phyloP scores from a whole-genome alignment of 2,113 vertebrate genomes.

The Centrocercus urophasianus region DNA sequence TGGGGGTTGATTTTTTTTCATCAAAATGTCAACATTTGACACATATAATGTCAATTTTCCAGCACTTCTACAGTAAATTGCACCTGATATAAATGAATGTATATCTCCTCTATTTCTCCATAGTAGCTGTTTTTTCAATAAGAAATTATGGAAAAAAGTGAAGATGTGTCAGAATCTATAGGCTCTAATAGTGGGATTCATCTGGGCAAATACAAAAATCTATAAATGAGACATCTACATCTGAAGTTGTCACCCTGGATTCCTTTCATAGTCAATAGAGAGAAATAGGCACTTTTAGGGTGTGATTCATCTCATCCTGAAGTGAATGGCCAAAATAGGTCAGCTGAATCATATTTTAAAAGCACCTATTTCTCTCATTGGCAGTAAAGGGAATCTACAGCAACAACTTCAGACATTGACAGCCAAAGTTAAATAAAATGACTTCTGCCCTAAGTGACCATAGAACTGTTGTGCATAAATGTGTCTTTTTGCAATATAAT shows the following conservation, averaged over 20 bases:
- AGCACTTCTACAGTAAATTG: slow-evolving; percentile 23
- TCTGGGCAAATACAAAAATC: slow-evolving; percentile 46
- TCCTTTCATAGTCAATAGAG: slow-evolving; percentile 56
- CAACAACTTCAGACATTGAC: background rate
- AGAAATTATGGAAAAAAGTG: slow-evolving; percentile 46
- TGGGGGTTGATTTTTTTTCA: slow-evolving; percentile 11
- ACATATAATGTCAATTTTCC: slow-evolving; percentile 28
- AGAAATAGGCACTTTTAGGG: slow-evolving; percentile 35
- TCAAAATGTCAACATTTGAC: slow-evolving; percentile 46
- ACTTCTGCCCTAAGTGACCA: background rate
- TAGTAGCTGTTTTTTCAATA: slow-evolving; percentile 28
- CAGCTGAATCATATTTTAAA: slow-evolving; percentile 49
- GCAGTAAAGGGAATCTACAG: background rate
- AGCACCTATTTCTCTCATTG: slow-evolving; percentile 1
- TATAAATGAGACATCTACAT: slow-evolving; percentile 36
- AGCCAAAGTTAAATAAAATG: slow-evolving; percentile 27
- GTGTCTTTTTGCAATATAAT: background rate
- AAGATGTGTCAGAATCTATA: slow-evolving; percentile 47
- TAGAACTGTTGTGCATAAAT: background rate
- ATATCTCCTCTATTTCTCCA: background rate
- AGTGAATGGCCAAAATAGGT: slow-evolving; percentile 48
- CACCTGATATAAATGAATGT: background rate
- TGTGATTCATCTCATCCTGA: slow-evolving; percentile 36
- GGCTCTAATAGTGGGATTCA: slow-evolving; percentile 27
- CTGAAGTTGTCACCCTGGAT: slow-evolving; percentile 8